Percentiles rank a stretch among this genome's conserved stretches.
Conservation (phyloP, 2,888 invertebrate genomes). For the Apocheima hispidaria region DNA sequence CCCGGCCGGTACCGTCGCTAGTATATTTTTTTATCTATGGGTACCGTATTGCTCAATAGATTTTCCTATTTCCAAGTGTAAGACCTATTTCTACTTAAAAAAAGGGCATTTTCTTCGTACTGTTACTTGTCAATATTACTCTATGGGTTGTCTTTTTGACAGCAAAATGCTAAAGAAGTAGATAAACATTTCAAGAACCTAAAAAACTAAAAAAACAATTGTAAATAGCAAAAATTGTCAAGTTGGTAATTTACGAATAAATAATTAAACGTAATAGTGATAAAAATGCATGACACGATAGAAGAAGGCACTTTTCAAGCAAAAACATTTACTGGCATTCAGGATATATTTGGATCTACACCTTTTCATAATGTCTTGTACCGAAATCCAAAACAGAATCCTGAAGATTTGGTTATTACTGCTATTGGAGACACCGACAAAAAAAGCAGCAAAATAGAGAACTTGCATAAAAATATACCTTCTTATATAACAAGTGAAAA, state of each 20-base stretch:
- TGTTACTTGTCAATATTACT: not conserved
- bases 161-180: constrained; percentile 9
- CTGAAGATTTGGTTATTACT: constrained; percentile 36
- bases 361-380: constrained; percentile 50
- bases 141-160: not conserved
- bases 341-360: constrained; percentile 58
- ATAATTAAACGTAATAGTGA: constrained; percentile 16
- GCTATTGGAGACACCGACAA: constrained; percentile 43
- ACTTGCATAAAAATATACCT: constrained; percentile 37
- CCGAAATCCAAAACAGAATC: constrained; percentile 35
- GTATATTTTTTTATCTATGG: too few relatives aligned
- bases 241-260: constrained; percentile 16
- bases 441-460: constrained; percentile 34
- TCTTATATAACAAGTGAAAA: constrained; percentile 65
- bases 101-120: not conserved
- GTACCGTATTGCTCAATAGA: too few relatives aligned
- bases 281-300: constrained; percentile 48
- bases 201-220: constrained; percentile 28
- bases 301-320: constrained; percentile 45
- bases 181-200: constrained; percentile 17
- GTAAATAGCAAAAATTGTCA: constrained; percentile 17
- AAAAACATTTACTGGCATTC: constrained; percentile 64
- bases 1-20: too few relatives aligned
- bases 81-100: too few relatives aligned
- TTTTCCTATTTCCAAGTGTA: too few relatives aligned